Base-by-base conservation (phyloP, 2,888 invertebrate genomes). In the Aproaerema taeniolella region DNA sequence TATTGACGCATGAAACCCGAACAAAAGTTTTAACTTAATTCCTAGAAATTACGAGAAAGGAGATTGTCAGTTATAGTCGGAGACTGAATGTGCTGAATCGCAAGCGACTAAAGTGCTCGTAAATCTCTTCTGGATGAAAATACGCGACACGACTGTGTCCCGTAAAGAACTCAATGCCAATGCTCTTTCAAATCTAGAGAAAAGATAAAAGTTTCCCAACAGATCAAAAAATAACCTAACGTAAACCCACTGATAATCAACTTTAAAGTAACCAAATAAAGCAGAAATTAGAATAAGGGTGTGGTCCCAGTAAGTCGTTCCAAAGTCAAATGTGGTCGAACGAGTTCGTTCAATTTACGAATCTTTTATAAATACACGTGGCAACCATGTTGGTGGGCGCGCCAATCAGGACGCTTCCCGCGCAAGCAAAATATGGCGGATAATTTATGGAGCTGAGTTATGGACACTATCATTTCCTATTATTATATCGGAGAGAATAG, bases 41-140 rank as follows among this genome's bases (percentile, higher is more conserved):
- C 69, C 58, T 62, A 67, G 61, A 72, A 76, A 74, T 75, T 76
- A 78, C 67, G 72, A 71, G 75, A 77, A 74, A 67, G 60, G 63
- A 62, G 77, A 78, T 73, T 72, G 77, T 77, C 78, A 77, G 76
- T 73, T 74, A 79, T 68, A 70, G 70, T 67, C 61, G 56, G 67
- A 65, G 69, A 65, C 61, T 61, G 70, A 73, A 79, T 76, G 72
- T 75, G 80, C 81, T 80, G 81, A 82, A 79, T 80, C 69, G 73
- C 65, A 68, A 73, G 71, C 66, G 69, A 49, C 68, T 64, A 71
- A 69, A 73, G 62, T 70, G 75, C 64, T 79, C 80, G 72, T 83
- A 82, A 83, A 83, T 83, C 79, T 71, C 62, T 70, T 63, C 58
- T 55, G 67, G 67, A 75, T 76, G 72, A 75, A 82, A 79, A 81